phyloP scores from a whole-genome alignment of 2,113 vertebrate genomes.

The Chlorocebus sabaeus region DNA sequence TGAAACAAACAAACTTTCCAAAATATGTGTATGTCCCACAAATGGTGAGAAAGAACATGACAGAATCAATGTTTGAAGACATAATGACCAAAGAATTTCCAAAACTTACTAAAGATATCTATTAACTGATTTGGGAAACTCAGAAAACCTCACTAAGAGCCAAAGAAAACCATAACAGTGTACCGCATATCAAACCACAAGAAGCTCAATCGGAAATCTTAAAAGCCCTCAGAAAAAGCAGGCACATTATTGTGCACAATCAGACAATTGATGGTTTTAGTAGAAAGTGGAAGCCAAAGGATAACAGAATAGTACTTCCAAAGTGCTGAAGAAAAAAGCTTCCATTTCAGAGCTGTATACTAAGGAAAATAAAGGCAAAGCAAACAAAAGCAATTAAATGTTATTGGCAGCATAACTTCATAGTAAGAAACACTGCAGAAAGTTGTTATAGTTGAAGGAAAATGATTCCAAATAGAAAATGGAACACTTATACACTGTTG shows the following conservation, averaged over 20 bases:
- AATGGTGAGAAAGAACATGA: background rate
- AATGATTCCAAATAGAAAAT: background rate
- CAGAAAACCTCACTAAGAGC: background rate
- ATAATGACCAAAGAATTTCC: background rate
- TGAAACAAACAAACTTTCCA: background rate
- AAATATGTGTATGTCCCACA: background rate
- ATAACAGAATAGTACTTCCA: background rate
- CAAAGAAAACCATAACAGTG: background rate
- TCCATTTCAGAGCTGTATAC: background rate
- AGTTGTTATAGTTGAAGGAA: background rate
- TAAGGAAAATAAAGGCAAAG: background rate
- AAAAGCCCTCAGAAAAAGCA: background rate
- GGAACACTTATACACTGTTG: too few relatives aligned
- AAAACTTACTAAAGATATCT: background rate
- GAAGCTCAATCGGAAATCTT: background rate
- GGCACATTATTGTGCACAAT: background rate
- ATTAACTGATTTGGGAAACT: background rate
- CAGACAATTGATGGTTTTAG: background rate
- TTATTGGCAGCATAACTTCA: background rate
- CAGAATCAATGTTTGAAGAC: background rate
- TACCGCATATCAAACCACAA: background rate
- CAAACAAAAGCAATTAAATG: background rate
- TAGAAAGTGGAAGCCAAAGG: background rate
- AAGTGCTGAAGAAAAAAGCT: background rate
- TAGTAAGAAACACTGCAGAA: background rate